Base-by-base conservation (phyloP, 2,113 vertebrate genomes). In the Tilapia sparmanii region DNA sequence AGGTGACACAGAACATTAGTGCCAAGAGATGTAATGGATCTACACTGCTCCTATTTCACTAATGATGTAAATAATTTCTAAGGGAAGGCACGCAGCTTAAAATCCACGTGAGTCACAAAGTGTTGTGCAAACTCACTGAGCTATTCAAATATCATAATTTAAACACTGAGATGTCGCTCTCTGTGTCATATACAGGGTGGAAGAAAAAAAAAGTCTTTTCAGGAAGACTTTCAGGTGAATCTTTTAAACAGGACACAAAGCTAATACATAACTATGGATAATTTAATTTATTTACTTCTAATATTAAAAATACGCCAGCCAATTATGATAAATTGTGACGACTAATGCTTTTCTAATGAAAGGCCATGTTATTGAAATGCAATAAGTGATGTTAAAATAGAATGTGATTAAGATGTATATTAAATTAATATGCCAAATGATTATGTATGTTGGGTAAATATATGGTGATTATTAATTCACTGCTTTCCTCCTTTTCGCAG, bases 41-140 rank as follows among this genome's bases (percentile, higher is more conserved):
- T 13, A 50, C 68, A 66, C 33, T 7, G 40, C 22, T 61, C 71
- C 47, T 73, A 47, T 80, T 52, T 84, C 24, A 19, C 12, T 59
- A 45, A 68, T 87, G 22, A 31, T 59, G 35, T 55, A 82, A 92
- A 87, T 86, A 76, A 68, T 91, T 86, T 84, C 85, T 33, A 2
- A 59, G 76, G 63, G 63, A 87, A 29, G 80, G 81, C 42, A 82
- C 13, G 7, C 40, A 8, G 73, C 19, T 81, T 42, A 15, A 68
- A 59, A 6, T 31, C 22, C 45, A 26, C 9, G 1, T 31, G 31
- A 81, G 57, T 87, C 61, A 40, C 22, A 53, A 4, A 6, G 22
- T 52, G 66, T 73, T 55, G 11, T 9, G 53, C 26, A 59, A 50
- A 85, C 29, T 22, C 29, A 38, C 29, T 35, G 35, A 31, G 12